phyloP scores from a whole-genome alignment of 2,113 vertebrate species.

The Castor canadensis region DNA sequence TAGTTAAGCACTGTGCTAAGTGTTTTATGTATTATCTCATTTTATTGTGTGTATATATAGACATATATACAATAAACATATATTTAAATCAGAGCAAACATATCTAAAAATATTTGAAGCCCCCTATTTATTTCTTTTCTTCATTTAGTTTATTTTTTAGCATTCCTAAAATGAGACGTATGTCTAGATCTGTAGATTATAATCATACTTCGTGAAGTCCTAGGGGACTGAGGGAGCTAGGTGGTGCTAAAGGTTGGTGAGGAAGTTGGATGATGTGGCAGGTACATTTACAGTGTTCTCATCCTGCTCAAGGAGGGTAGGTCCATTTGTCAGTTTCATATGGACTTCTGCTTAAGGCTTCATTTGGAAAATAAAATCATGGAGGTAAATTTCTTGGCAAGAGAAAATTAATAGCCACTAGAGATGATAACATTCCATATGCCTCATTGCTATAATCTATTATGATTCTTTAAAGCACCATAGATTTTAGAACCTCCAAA shows the following conservation, averaged over 20 bases:
- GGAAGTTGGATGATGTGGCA: rapidly evolving
- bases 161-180: not conserved
- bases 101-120: not conserved
- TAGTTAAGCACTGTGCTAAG: not conserved
- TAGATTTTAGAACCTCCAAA: not conserved
- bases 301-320: not conserved
- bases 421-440: not conserved
- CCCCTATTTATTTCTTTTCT: not conserved
- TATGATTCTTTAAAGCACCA: not conserved
- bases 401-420: not conserved
- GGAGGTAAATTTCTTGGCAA: not conserved
- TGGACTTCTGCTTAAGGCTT: not conserved
- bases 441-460: not conserved
- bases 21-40: not conserved
- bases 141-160: not conserved
- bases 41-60: not conserved
- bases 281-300: rapidly evolving
- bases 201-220: not conserved
- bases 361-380: not conserved
- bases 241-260: not conserved
- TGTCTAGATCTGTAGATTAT: not conserved
- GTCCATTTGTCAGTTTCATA: not conserved
- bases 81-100: not conserved
- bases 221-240: not conserved
- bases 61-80: not conserved